phyloP scores from a whole-genome alignment of 2,888 invertebrate genomes.

The Callosobruchus maculatus region DNA sequence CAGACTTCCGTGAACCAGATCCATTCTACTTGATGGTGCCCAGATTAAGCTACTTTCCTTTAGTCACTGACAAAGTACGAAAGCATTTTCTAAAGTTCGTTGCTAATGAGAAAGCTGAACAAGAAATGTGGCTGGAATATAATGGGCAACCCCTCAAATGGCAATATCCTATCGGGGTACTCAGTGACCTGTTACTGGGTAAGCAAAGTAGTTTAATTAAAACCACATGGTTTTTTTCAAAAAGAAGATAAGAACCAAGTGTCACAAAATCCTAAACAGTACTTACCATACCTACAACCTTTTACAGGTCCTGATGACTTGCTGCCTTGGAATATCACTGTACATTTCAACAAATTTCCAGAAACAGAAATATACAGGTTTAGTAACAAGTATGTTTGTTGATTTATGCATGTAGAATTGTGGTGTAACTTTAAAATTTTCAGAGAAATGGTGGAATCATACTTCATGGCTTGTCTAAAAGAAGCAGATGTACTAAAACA shows the following conservation, averaged over 20 bases:
- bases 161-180: slow-evolving; percentile 83
- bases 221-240: too few relatives aligned
- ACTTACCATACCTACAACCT: too few relatives aligned
- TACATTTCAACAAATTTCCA: slow-evolving; percentile 94
- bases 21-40: slow-evolving; percentile 92
- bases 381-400: slow-evolving; percentile 65
- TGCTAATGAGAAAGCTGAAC: slow-evolving; percentile 74
- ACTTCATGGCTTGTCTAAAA: slow-evolving; percentile 93
- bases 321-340: slow-evolving; percentile 90
- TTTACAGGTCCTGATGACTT: slow-evolving; percentile 54
- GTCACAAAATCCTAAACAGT: too few relatives aligned
- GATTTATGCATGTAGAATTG: slow-evolving; percentile 1
- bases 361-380: slow-evolving; percentile 85
- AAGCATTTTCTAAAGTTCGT: slow-evolving; percentile 84
- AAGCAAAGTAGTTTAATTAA: too few relatives aligned
- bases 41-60: slow-evolving; percentile 87
- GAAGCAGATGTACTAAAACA: slow-evolving; percentile 99
- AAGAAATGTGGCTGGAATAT: slow-evolving; percentile 92
- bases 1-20: slow-evolving; percentile 85
- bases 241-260: too few relatives aligned
- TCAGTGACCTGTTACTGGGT: slow-evolving; percentile 76
- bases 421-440: slow-evolving; percentile 30
- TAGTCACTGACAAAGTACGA: slow-evolving; percentile 92
- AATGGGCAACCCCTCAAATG: slow-evolving; percentile 90
- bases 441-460: slow-evolving; percentile 88